Percentiles rank a stretch among this genome's conserved stretches.
phyloP scores from a whole-genome alignment of 2,113 vertebrate species.

The Paradisaea rubra region DNA sequence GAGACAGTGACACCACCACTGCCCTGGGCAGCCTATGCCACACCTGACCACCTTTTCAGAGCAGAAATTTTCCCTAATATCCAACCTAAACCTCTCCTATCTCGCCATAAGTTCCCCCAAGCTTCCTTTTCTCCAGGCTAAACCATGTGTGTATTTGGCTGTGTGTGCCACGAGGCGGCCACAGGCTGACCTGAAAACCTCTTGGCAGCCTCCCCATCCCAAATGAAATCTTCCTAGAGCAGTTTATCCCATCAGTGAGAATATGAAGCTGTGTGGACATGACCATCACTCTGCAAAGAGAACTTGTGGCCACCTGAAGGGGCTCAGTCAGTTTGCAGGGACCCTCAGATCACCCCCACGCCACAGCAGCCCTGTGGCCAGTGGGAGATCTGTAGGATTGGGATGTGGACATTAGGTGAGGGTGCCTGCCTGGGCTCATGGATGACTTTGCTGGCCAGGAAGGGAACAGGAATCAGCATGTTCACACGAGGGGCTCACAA shows the following conservation, averaged over 20 bases:
- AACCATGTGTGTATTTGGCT: background rate
- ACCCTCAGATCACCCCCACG: fast-evolving
- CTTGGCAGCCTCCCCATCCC: background rate
- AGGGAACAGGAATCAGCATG: background rate
- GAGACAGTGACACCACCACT: background rate
- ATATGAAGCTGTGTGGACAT: background rate
- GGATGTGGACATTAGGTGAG: background rate
- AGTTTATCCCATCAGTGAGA: background rate
- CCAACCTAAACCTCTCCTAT: background rate
- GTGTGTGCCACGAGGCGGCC: fast-evolving
- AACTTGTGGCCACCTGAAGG: background rate
- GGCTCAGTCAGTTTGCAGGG: background rate
- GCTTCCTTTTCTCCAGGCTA: background rate
- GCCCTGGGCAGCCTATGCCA: background rate
- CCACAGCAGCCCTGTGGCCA: background rate
- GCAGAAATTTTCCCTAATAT: background rate
- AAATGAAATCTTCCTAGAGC: background rate
- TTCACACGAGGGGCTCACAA: fast-evolving
- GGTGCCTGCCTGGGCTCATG: background rate
- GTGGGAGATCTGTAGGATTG: background rate
- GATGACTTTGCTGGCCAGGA: background rate
- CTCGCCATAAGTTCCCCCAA: fast-evolving
- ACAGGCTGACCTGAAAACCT: background rate
- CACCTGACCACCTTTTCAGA: background rate
- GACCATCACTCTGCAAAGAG: background rate